Evolutionary conservation across 2,113 vertebrate species (phyloP).

Genomic region (Excalfactoria chinensis): DNA sequence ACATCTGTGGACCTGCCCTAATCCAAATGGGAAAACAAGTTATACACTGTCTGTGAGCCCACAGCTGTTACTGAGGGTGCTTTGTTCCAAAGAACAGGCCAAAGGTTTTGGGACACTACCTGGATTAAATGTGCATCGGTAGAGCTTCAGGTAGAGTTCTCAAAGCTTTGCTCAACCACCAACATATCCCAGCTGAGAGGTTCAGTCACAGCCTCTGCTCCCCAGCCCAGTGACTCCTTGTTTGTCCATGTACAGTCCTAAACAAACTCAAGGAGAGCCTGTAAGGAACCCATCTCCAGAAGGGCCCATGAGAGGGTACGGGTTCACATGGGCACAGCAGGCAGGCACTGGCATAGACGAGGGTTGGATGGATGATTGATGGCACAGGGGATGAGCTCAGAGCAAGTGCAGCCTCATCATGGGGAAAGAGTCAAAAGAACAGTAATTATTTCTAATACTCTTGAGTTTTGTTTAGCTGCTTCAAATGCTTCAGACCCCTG

Average conservation of each 20-base stretch:
- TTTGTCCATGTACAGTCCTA: neutral
- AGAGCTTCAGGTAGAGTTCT: neutral
- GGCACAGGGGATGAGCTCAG: neutral
- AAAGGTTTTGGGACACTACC: neutral
- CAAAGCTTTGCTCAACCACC: neutral
- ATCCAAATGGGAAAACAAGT: neutral
- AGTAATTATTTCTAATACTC: neutral
- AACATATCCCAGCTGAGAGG: neutral
- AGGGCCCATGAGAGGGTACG: neutral
- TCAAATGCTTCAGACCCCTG: neutral
- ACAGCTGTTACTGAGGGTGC: neutral
- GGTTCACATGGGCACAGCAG: neutral
- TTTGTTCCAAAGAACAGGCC: neutral
- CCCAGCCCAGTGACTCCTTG: neutral
- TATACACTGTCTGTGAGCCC: neutral
- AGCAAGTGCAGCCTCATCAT: neutral
- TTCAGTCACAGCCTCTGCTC: neutral
- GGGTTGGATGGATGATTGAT: neutral
- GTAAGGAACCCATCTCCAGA: rapidly evolving
- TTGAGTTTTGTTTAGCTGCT: neutral
- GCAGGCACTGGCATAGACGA: neutral
- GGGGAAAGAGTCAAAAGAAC: neutral
- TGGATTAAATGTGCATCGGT: neutral
- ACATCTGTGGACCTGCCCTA: neutral
- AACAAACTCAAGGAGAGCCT: neutral